Percentiles rank a stretch among this genome's conserved stretches.
These are phyloP conservation scores for Pseudorectes ferrugineus DNA, from an alignment of 2,113 vertebrate genomes.

Conservation along the genomic window DNA sequence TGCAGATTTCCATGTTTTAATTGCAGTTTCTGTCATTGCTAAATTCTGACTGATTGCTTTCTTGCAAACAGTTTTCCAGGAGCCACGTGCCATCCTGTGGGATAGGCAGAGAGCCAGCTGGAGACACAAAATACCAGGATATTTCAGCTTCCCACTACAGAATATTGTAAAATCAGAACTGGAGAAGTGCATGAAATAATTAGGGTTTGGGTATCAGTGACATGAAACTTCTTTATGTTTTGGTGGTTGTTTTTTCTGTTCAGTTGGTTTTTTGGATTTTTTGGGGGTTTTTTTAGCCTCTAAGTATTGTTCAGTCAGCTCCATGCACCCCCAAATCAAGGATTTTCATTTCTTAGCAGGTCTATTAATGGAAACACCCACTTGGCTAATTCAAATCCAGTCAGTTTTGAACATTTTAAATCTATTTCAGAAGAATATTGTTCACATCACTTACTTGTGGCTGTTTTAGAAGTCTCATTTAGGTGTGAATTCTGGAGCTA, in stretches of 20 bases:
- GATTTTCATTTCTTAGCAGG: not conserved
- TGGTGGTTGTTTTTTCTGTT: not conserved
- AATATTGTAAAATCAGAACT: not conserved
- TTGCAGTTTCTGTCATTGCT: not conserved
- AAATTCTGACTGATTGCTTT: not conserved
- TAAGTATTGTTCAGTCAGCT: not conserved
- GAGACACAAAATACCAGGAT: not conserved
- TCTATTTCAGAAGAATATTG: not conserved
- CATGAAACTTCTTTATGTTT: not conserved
- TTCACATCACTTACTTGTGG: not conserved
- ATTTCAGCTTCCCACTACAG: not conserved
- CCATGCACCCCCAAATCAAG: not conserved
- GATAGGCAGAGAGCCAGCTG: not conserved
- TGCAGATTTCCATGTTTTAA: not conserved
- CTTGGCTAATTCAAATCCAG: not conserved
- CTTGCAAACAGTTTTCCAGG: not conserved
- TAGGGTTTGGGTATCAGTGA: rapidly evolving
- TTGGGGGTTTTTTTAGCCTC: not conserved
- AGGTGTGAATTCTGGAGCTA: not conserved
- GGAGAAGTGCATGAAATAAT: not conserved
- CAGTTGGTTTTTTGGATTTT: not conserved
- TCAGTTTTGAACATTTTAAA: not conserved
- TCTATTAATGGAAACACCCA: not conserved
- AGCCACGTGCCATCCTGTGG: not conserved
- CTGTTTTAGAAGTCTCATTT: not conserved